phyloP scores from a whole-genome alignment of 2,888 invertebrate species.

The Eurytoma californica region DNA sequence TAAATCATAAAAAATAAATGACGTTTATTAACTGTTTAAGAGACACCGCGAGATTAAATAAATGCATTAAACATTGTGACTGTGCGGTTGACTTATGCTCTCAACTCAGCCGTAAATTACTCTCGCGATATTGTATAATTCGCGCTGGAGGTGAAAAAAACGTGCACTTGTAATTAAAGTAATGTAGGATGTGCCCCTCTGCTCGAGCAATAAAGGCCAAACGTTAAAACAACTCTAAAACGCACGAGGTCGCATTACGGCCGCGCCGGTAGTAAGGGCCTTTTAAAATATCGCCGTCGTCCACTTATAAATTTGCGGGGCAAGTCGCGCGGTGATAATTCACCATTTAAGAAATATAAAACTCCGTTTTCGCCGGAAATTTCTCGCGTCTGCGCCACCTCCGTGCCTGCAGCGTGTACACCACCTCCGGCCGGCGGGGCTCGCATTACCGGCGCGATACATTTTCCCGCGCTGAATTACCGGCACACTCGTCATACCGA shows the following conservation, averaged over 20 bases:
- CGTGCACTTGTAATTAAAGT: slow-evolving; percentile 28
- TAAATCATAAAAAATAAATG: neutral
- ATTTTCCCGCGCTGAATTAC: too few species aligned
- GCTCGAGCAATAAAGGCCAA: slow-evolving; percentile 8
- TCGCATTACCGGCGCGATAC: too few species aligned
- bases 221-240: slow-evolving; percentile 21
- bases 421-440: too few species aligned
- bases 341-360: neutral
- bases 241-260: slow-evolving; percentile 9
- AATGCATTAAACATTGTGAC: neutral
- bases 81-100: too few species aligned
- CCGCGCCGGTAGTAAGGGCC: neutral
- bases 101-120: neutral
- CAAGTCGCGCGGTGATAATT: neutral
- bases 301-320: neutral
- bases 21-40: neutral
- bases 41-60: neutral
- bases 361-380: neutral
- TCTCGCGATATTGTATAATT: neutral
- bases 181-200: slow-evolving; percentile 13
- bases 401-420: too few species aligned
- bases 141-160: neutral
- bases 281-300: slow-evolving; percentile 15
- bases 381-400: too few species aligned
- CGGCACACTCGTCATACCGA: too few species aligned